These are phyloP conservation scores for Drosophila kepulauana DNA, from an alignment of 1,140 invertebrate species.

Conservation along the genomic window DNA sequence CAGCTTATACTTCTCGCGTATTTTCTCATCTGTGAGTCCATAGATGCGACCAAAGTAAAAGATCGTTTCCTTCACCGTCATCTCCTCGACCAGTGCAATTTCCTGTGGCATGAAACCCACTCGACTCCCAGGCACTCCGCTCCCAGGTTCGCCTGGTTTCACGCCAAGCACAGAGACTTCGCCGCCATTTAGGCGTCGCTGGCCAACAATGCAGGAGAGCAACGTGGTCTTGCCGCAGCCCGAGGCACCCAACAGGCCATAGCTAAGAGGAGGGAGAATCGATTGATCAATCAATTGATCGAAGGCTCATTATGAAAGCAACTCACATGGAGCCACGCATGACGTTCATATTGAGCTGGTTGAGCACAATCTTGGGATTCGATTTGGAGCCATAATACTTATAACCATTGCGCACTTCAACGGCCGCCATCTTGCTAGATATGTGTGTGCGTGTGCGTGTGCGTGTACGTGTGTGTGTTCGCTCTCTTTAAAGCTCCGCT, in stretches of 20 bases:
- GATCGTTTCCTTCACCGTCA: constrained; percentile 93
- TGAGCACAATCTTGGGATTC: constrained; percentile 86
- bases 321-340: constrained; percentile 87
- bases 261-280: constrained; percentile 86
- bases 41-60: constrained; percentile 96
- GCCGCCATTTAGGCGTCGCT: constrained; percentile 90
- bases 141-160: constrained; percentile 89
- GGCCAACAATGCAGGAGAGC: constrained; percentile 93
- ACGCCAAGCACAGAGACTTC: constrained; percentile 92
- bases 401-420: constrained; percentile 86
- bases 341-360: constrained; percentile 87
- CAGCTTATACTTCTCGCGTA: constrained; percentile 89
- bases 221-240: constrained; percentile 95
- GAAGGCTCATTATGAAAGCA: constrained; percentile 51
- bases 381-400: constrained; percentile 86
- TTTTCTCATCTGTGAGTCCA: constrained; percentile 89
- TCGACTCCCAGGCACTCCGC: constrained; percentile 91
- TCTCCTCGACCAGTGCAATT: constrained; percentile 94
- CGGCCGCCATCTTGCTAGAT: constrained; percentile 83
- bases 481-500: constrained; percentile 10
- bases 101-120: constrained; percentile 96
- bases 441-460: constrained; percentile 12
- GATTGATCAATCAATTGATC: constrained; percentile 13
- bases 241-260: constrained; percentile 94
- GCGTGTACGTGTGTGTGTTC: constrained; percentile 3